Evolutionary conservation across 1,140 invertebrate genomes (phyloP), one percentile per base, ranked within the genome.

Genomic region (Cyclina sinensis): DNA sequence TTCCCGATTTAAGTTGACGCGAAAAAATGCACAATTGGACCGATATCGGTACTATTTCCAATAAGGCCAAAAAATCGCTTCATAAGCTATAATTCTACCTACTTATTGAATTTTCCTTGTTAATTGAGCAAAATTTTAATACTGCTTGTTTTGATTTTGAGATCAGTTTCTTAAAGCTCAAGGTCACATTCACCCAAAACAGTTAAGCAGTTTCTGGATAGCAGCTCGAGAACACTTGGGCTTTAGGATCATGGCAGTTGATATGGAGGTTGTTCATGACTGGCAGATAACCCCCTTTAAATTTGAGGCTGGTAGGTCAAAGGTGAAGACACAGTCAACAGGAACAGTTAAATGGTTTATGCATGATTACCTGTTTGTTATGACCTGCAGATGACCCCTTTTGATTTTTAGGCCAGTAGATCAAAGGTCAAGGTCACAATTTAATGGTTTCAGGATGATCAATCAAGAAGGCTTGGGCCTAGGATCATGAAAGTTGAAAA

Each of bases 1-100:
- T 24, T 62, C 57, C 57, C 57, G 18, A 62, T 62, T 62, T 62
- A 62, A 62, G 57, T 62, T 62, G 57, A 62, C 57, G 57, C 57
- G 57, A 62, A 62, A 62, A 62, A 62, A 62, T 62, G 5, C 57
- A 62, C 57, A 62, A 62, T 62, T 62, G 57, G 57, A 62, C 57
- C 57, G 57, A 62, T 62, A 62, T 62, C 57, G 57, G 57, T 62
- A 62, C 57, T 62, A 7, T 62, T 62, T 18, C 57, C 57, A 62
- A 62, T 62, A 62, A 62, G 57, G 57, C 57, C 57, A 62, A 62
- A 62, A 62, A 62, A 62, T 62, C 57, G 5, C 57, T 62, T 5
- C 57, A 62, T 62, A 62, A 62, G 57, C 57, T 62, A 62, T 62
- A 62, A 62, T 62, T 62, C 57, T 62, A 62, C 57, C 57, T 62